Evolutionary conservation across 53 echinoderm and acorn worm species (phyloP).

Genomic region (Temnopleurus reevesii): DNA sequence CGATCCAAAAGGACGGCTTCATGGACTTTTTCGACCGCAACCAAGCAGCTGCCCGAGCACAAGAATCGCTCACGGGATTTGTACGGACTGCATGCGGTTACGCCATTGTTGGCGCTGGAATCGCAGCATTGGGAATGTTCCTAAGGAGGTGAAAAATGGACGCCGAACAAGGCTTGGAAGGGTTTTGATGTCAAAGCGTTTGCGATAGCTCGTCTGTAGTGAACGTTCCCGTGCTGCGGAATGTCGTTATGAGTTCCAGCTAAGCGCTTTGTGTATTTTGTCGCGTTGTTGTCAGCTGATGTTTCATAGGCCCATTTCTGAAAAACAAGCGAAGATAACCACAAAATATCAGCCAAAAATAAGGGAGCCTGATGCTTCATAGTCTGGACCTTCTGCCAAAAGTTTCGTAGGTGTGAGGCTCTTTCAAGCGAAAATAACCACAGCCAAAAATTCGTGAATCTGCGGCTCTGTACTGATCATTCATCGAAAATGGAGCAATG

Average conservation of each 20-base stretch:
- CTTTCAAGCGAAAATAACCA: too few relatives aligned
- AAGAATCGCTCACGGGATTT: slow-evolving; percentile 71
- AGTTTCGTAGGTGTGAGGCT: too few relatives aligned
- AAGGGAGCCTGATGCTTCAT: too few relatives aligned
- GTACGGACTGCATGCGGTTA: slow-evolving; percentile 83
- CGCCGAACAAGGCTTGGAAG: neutral
- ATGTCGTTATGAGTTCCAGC: neutral
- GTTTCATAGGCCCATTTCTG: neutral
- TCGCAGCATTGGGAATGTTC: slow-evolving; percentile 77
- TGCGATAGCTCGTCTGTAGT: neutral
- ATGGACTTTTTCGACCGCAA: slow-evolving; percentile 86
- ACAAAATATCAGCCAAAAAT: too few relatives aligned
- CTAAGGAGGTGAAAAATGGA: slow-evolving; percentile 54
- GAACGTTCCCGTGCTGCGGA: neutral
- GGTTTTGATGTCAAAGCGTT: neutral
- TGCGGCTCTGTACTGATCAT: too few relatives aligned
- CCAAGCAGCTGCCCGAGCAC: slow-evolving; percentile 58
- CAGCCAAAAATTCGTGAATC: too few relatives aligned
- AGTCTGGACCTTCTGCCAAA: too few relatives aligned
- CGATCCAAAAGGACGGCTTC: slow-evolving; percentile 80
- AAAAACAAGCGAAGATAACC: neutral
- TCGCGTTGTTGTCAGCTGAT: neutral
- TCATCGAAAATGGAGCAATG: too few relatives aligned
- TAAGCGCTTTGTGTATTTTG: neutral
- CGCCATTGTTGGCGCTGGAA: slow-evolving; percentile 76